A percentile compares a stretch with the other conserved stretches of the same genome.
Evolutionary conservation across 2,113 vertebrate genomes (phyloP).

Genomic region (Oreotrochilus melanogaster): DNA sequence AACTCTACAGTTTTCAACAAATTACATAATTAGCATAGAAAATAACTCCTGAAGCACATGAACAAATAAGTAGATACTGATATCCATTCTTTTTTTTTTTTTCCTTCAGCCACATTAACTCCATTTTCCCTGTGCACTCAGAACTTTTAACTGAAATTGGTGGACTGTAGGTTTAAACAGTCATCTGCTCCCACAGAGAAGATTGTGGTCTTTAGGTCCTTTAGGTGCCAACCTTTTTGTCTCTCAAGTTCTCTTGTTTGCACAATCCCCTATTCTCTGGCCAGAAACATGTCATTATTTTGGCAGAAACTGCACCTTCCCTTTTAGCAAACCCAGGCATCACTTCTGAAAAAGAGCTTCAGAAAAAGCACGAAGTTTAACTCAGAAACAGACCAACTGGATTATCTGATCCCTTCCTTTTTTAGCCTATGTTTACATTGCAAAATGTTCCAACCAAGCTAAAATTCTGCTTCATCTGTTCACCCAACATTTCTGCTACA

Average conservation of each 20-base stretch:
- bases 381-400: not conserved
- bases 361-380: not conserved
- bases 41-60: not conserved
- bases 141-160: not conserved
- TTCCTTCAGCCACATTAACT: not conserved
- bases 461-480: not conserved
- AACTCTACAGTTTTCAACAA: not conserved
- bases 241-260: not conserved
- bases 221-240: not conserved
- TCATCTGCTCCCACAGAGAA: not conserved
- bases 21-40: not conserved
- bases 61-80: fast-evolving
- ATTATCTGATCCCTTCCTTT: not conserved
- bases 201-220: not conserved
- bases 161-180: not conserved
- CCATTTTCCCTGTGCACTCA: not conserved
- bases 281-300: not conserved
- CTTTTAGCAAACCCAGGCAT: not conserved
- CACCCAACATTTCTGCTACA: not conserved
- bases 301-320: not conserved
- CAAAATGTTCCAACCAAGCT: not conserved
- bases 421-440: not conserved
- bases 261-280: not conserved
- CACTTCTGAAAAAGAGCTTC: not conserved
- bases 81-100: not conserved